phyloP scores from a whole-genome alignment of 37 sponge, comb jelly and placozoan genomes.

The Ianthella basta region DNA sequence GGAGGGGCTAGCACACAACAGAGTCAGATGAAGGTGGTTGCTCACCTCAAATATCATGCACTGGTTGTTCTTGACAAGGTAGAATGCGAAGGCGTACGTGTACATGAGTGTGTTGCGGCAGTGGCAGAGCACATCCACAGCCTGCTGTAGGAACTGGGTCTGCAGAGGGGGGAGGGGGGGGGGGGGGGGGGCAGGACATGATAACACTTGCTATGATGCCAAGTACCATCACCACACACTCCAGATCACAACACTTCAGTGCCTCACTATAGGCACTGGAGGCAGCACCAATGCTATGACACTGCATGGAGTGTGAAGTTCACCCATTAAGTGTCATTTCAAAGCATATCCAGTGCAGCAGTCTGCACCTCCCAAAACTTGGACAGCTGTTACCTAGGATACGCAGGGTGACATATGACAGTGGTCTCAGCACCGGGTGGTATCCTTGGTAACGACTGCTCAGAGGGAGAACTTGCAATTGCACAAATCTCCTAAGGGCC shows the following conservation, averaged over 20 bases:
- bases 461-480: too few relatives aligned
- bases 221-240: background rate
- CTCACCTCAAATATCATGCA: constrained; percentile 83
- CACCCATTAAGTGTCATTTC: too few relatives aligned
- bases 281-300: too few relatives aligned
- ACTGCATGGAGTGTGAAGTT: too few relatives aligned
- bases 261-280: too few relatives aligned
- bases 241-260: background rate
- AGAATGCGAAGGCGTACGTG: constrained; percentile 93
- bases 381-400: too few relatives aligned
- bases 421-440: too few relatives aligned
- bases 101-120: constrained; percentile 88
- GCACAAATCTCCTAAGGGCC: too few relatives aligned
- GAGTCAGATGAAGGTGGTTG: background rate
- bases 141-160: constrained; percentile 87
- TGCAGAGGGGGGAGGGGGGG: constrained; percentile 27
- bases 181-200: background rate
- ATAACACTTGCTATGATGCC: background rate
- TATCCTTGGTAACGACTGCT: too few relatives aligned
- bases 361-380: too few relatives aligned
- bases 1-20: background rate
- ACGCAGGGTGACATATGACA: too few relatives aligned
- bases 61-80: constrained; percentile 90
- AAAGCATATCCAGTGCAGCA: too few relatives aligned
- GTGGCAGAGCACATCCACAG: constrained; percentile 87